phyloP scores from a whole-genome alignment of 2,113 vertebrate species.

The Phoenicopterus ruber region DNA sequence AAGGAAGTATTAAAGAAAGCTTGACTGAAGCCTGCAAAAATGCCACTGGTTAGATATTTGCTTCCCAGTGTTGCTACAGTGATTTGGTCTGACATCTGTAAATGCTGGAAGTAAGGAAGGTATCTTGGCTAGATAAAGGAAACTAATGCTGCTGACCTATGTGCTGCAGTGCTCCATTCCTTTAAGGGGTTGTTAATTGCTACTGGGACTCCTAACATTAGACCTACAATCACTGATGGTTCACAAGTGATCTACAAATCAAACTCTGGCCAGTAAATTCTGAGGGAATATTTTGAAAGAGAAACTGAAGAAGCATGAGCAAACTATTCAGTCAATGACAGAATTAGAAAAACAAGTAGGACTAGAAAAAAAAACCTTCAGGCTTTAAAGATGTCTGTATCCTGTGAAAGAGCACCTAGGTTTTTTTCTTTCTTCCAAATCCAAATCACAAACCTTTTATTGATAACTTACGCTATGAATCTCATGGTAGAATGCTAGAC shows the following conservation, averaged over 20 bases:
- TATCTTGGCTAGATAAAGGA: not conserved
- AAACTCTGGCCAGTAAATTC: not conserved
- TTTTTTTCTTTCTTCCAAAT: not conserved
- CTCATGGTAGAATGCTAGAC: not conserved
- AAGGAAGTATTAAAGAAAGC: not conserved
- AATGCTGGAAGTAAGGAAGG: not conserved
- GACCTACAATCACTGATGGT: not conserved
- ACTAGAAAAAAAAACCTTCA: not conserved
- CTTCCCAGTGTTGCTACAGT: not conserved
- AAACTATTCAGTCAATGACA: not conserved
- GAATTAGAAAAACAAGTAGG: not conserved
- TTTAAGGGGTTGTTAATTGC: not conserved
- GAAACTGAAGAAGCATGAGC: not conserved
- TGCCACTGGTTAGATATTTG: not conserved
- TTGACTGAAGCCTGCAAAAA: constrained; percentile 8
- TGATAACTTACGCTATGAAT: not conserved
- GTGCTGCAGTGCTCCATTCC: not conserved
- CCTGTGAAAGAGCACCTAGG: not conserved
- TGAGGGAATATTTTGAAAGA: not conserved
- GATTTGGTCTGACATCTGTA: not conserved
- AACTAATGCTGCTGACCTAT: not conserved
- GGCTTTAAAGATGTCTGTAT: not conserved
- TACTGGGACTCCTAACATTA: not conserved
- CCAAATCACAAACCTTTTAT: not conserved
- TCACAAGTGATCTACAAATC: not conserved